These are phyloP conservation scores for Paedocypris micromegethes DNA, from an alignment of 2,797 vertebrate genomes.

Conservation along the genomic window DNA sequence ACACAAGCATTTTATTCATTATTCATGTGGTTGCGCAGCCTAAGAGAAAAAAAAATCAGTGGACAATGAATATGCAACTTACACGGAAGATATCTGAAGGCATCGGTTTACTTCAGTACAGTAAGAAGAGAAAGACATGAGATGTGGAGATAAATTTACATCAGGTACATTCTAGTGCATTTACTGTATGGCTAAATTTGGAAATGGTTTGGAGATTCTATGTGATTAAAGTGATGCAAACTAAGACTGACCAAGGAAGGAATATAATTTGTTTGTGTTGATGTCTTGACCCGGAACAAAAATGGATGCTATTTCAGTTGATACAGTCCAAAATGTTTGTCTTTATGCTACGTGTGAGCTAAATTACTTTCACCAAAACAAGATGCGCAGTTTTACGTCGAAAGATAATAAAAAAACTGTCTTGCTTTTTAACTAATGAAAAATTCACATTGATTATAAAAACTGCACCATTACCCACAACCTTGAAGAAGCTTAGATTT, in stretches of 20 bases:
- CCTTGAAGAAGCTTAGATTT: constrained; percentile 21
- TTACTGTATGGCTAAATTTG: no score
- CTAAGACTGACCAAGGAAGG: no score
- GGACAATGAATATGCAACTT: constrained; percentile 16
- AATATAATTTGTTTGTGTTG: no score
- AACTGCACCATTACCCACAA: constrained; percentile 3
- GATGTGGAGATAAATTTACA: constrained; percentile 1
- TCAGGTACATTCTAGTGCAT: no score
- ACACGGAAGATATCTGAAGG: constrained; percentile 6
- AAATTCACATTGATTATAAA: constrained; percentile 25
- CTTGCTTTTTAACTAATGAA: constrained; percentile 25
- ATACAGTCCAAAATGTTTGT: background rate
- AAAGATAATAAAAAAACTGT: constrained; percentile 21
- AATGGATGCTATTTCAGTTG: background rate
- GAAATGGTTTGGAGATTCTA: no score
- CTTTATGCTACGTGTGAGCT: background rate
- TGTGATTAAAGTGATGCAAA: no score
- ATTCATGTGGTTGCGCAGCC: constrained; percentile 16
- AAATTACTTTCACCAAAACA: constrained; percentile 4
- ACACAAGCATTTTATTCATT: constrained; percentile 6
- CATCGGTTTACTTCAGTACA: constrained; percentile 2
- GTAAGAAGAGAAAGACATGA: background rate
- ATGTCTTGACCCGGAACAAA: no score
- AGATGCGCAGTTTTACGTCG: constrained; percentile 10
- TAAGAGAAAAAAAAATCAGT: background rate